Conservation (phyloP, 2,113 vertebrate species). For the Phrynosoma blainvillii region DNA sequence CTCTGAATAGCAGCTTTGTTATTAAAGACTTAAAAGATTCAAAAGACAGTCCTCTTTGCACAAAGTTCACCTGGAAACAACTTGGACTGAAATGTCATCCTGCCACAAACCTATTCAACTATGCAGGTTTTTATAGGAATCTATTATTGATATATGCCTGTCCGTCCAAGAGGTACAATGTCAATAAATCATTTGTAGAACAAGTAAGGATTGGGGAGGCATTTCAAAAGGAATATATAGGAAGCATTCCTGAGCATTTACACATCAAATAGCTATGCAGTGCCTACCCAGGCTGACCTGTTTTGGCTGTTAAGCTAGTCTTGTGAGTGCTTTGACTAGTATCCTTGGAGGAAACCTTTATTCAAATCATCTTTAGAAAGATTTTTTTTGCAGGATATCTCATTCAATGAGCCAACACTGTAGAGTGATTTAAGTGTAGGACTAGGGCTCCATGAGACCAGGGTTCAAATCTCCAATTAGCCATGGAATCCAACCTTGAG, state of each 20-base stretch:
- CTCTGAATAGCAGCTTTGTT: neutral
- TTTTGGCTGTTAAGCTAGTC: neutral
- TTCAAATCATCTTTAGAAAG: neutral
- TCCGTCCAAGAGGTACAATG: neutral
- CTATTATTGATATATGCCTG: neutral
- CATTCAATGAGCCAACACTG: too few species aligned
- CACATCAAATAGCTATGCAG: neutral
- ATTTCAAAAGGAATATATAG: neutral
- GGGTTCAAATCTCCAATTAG: too few species aligned
- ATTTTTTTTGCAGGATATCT: neutral
- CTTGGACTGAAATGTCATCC: neutral
- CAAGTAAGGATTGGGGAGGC: neutral
- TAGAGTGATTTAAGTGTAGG: too few species aligned
- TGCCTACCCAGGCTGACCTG: neutral
- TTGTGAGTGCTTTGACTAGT: neutral
- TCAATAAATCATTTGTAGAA: constrained; percentile 4
- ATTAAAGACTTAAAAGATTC: constrained; percentile 1
- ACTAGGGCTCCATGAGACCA: too few species aligned
- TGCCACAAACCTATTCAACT: neutral
- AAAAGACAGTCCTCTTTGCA: neutral
- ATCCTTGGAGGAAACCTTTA: neutral
- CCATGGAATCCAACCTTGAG: too few species aligned
- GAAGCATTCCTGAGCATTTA: neutral
- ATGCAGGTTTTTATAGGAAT: neutral
- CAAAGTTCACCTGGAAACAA: neutral